Evolutionary conservation across 2,113 vertebrate species (phyloP).

Genomic region (Rousettus leschenaultii): DNA sequence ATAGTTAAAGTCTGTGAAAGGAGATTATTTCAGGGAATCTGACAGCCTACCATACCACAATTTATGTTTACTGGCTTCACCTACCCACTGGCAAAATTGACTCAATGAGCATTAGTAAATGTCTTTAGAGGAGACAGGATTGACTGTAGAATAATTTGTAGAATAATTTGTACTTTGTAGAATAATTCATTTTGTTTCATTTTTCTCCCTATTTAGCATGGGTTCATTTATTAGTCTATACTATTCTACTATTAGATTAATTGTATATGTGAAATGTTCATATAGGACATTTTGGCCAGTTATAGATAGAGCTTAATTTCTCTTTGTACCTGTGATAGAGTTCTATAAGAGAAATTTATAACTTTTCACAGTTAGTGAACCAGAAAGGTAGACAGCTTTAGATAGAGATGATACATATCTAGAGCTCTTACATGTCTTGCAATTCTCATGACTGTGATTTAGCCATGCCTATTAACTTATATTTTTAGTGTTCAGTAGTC

Average conservation of each 20-base stretch:
- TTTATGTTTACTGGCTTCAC: neutral
- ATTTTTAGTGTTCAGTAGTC: neutral
- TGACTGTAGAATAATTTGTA: neutral
- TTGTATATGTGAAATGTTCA: neutral
- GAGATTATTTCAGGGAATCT: neutral
- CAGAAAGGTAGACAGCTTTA: neutral
- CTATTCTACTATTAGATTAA: neutral
- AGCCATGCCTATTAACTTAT: neutral
- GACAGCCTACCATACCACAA: neutral
- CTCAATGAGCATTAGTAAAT: neutral
- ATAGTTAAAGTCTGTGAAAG: neutral
- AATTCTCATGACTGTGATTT: neutral
- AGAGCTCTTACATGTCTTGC: neutral
- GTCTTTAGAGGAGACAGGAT: neutral
- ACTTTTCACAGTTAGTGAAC: neutral
- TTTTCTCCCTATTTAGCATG: neutral
- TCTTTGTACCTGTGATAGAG: neutral
- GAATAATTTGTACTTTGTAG: neutral
- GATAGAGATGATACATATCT: neutral
- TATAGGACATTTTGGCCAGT: neutral
- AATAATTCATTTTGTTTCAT: neutral
- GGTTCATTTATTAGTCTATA: neutral
- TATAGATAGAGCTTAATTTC: neutral
- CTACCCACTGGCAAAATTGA: neutral
- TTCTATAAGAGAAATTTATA: neutral